Conservation (phyloP, 1,140 invertebrate species). For the Meloidogyne floridensis region DNA sequence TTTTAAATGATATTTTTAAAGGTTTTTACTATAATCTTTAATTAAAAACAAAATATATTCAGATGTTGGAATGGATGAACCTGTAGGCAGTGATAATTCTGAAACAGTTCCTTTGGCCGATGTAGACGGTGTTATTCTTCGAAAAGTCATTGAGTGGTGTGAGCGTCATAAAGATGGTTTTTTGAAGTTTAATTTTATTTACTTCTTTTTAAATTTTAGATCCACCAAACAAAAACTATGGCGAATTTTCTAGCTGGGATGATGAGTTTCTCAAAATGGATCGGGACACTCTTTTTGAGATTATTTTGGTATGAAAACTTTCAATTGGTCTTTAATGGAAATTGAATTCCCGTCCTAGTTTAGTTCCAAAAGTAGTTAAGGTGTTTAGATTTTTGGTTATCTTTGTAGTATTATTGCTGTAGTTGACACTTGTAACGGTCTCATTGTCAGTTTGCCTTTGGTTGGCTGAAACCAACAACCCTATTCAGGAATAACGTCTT, state of each 20-base stretch:
- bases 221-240: conserved; percentile 65
- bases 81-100: conserved; percentile 68
- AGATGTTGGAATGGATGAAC: conserved; percentile 84
- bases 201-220: not conserved
- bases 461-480: too few relatives aligned
- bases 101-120: conserved; percentile 96
- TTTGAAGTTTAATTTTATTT: not conserved
- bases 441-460: too few relatives aligned
- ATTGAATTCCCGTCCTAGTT: too few relatives aligned
- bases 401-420: too few relatives aligned
- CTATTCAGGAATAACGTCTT: too few relatives aligned
- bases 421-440: too few relatives aligned
- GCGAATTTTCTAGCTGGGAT: conserved; percentile 93
- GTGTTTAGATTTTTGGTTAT: not conserved
- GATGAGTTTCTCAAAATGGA: conserved; percentile 93
- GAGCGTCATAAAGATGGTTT: conserved; percentile 76
- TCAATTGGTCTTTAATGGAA: too few relatives aligned
- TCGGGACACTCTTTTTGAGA: conserved; percentile 92
- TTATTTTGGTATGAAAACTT: conserved; percentile 73
- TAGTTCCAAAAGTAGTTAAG: too few relatives aligned
- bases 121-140: conserved; percentile 93
- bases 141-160: conserved; percentile 74
- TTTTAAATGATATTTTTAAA: conserved; percentile 98
- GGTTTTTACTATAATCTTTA: conserved; percentile 71
- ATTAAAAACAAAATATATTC: not conserved